phyloP scores from a whole-genome alignment of 2,113 vertebrate genomes.

The Muntiacus reevesi region DNA sequence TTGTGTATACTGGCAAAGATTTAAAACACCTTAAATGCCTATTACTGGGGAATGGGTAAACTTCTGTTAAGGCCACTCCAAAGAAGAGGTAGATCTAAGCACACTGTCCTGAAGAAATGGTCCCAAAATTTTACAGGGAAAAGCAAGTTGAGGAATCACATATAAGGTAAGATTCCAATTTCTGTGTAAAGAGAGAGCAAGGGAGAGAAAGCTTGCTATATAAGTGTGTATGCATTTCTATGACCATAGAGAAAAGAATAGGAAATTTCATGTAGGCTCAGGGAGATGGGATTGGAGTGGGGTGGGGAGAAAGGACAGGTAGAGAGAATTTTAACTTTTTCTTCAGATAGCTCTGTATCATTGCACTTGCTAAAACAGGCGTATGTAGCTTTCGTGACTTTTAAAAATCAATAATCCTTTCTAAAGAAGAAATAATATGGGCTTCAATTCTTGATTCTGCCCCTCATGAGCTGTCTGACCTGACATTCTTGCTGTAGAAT shows the following conservation, averaged over 20 bases:
- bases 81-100: neutral
- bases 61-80: neutral
- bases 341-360: neutral
- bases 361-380: neutral
- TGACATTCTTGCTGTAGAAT: neutral
- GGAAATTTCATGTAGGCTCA: neutral
- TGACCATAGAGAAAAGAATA: neutral
- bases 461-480: neutral
- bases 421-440: neutral
- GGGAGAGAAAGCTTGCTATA: neutral
- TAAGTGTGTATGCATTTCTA: neutral
- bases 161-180: neutral
- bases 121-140: neutral
- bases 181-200: neutral
- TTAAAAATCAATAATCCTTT: neutral
- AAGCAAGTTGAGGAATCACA: neutral
- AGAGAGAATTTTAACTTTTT: neutral
- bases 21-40: neutral
- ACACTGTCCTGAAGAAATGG: neutral
- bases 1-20: neutral
- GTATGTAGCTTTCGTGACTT: neutral
- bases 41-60: neutral
- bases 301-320: neutral
- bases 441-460: neutral
- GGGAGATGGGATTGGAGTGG: neutral